These are phyloP conservation scores for Apamea monoglypha DNA, from an alignment of 2,888 invertebrate genomes.

Conservation along the genomic window DNA sequence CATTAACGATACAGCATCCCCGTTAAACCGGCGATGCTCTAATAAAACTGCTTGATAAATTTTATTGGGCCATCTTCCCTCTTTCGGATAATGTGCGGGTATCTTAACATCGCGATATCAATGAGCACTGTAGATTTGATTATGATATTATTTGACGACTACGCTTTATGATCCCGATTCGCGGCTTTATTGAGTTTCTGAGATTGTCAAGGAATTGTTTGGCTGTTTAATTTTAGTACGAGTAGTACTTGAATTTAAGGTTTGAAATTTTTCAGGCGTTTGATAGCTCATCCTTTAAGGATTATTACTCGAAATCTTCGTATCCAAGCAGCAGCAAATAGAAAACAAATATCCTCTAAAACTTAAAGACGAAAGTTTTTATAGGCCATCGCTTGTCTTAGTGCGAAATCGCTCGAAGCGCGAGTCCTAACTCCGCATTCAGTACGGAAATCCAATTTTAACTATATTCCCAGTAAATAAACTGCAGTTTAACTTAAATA, in stretches of 20 bases:
- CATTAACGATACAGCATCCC: conserved; percentile 78
- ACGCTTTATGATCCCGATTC: conserved; percentile 58
- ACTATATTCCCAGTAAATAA: conserved; percentile 40
- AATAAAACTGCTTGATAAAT: conserved; percentile 79
- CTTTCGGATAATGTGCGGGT: conserved; percentile 53
- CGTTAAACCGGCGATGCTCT: conserved; percentile 74
- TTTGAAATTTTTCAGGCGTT: conserved; percentile 11
- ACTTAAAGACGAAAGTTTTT: conserved; percentile 12
- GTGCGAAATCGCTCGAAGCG: conserved; percentile 3
- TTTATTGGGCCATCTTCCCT: conserved; percentile 68
- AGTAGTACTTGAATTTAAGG: conserved; percentile 20
- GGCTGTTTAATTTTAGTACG: conserved; percentile 10
- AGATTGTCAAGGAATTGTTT: conserved; percentile 54
- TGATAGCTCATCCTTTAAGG: conserved; percentile 1
- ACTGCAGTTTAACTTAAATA: conserved; percentile 46
- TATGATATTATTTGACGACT: conserved; percentile 62
- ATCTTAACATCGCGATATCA: conserved; percentile 62
- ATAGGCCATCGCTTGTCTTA: conserved; percentile 27
- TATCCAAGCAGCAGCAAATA: conserved; percentile 2
- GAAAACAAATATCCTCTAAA: conserved; percentile 7
- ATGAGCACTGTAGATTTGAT: conserved; percentile 65
- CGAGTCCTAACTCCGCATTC: conserved; percentile 13
- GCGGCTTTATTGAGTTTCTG: conserved; percentile 49
- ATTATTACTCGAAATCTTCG: neutral
- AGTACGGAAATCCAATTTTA: conserved; percentile 28